Evolutionary conservation across 2,888 invertebrate species (phyloP).

Genomic region (Biston stratarius): DNA sequence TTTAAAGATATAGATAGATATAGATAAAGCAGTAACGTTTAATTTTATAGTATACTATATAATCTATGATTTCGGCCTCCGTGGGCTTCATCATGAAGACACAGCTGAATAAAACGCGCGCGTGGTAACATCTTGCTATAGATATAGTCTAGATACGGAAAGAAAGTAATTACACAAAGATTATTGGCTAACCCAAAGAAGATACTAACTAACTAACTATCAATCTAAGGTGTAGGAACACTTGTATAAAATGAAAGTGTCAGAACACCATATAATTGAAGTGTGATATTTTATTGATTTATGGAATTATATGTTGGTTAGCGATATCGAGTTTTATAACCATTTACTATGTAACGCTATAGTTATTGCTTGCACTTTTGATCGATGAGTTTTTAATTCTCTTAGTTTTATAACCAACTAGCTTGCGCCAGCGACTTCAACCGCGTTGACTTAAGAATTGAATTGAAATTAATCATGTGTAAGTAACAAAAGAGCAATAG

Average conservation of each 20-base stretch:
- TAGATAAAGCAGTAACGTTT: no score
- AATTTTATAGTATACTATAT: no score
- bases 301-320: slow-evolving; percentile 42
- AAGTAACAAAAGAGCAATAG: no score
- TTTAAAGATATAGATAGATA: no score
- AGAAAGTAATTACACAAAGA: slow-evolving; percentile 14
- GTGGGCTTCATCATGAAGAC: no score
- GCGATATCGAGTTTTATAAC: slow-evolving; percentile 27
- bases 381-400: neutral
- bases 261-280: slow-evolving; percentile 57
- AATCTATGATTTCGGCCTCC: no score
- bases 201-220: slow-evolving; percentile 43
- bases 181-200: slow-evolving; percentile 39
- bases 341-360: slow-evolving; percentile 16
- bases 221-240: slow-evolving; percentile 22
- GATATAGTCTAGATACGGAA: slow-evolving; percentile 1
- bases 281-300: slow-evolving; percentile 53
- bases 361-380: neutral
- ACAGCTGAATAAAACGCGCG: no score
- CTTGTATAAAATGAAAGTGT: slow-evolving; percentile 54
- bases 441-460: no score
- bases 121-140: neutral
- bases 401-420: neutral
- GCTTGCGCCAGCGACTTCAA: no score
- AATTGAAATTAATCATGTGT: no score